Conservation (phyloP, 2,888 invertebrate species). For the Theretra japonica region DNA sequence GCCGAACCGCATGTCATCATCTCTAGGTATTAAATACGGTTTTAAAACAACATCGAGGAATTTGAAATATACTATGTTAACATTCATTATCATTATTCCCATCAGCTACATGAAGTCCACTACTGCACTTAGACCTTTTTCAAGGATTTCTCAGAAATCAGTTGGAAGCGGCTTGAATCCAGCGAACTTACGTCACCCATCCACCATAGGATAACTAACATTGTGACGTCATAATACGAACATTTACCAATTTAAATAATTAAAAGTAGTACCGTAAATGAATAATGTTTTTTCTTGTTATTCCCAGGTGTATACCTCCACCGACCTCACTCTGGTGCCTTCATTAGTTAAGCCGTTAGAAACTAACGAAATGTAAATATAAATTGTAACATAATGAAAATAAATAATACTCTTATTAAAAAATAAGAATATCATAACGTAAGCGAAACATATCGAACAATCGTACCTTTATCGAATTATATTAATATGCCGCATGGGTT, state of each 20-base stretch:
- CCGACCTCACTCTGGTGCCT: conserved; percentile 84
- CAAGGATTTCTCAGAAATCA: too few species aligned
- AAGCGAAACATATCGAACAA: conserved; percentile 80
- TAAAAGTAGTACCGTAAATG: not conserved
- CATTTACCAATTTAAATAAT: not conserved
- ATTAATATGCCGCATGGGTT: conserved; percentile 47
- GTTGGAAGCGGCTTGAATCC: too few species aligned
- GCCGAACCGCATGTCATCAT: too few species aligned
- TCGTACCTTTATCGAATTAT: conserved; percentile 68
- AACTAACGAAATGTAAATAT: conserved; percentile 75
- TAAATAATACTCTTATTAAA: conserved; percentile 65
- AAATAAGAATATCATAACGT: conserved; percentile 54
- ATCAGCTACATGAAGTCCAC: too few species aligned
- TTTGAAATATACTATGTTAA: too few species aligned
- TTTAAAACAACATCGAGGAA: too few species aligned
- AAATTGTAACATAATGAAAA: conserved; percentile 70
- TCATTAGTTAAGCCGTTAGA: conserved; percentile 74
- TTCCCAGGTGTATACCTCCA: conserved; percentile 78
- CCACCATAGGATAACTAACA: too few species aligned
- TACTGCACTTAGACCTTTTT: too few species aligned
- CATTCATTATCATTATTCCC: too few species aligned
- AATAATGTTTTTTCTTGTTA: conserved; percentile 37
- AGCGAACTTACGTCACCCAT: too few species aligned
- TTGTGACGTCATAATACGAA: too few species aligned
- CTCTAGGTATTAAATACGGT: too few species aligned